These are phyloP conservation scores for Danio albolineatus DNA, from an alignment of 2,797 vertebrate species.

Conservation along the genomic window DNA sequence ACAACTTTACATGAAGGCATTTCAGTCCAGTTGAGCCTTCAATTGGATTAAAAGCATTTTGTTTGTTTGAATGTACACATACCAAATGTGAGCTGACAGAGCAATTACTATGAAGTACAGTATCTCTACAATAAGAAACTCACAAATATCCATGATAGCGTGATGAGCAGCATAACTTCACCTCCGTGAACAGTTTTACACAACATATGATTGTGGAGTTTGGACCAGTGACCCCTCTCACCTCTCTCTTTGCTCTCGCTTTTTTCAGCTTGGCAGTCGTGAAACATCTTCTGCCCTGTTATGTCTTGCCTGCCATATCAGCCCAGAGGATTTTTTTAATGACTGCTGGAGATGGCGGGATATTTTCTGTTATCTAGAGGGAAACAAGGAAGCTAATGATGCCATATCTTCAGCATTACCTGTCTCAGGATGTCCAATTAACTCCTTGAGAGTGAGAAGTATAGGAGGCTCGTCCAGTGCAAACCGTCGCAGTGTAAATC, in stretches of 20 bases:
- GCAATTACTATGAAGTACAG: no score
- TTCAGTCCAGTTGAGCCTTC: no score
- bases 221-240: conserved; percentile 10
- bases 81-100: no score
- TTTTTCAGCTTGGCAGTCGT: background rate
- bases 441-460: conserved; percentile 37
- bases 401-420: conserved; percentile 51
- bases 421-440: conserved; percentile 58
- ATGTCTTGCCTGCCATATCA: conserved; percentile 40
- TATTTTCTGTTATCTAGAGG: conserved; percentile 53
- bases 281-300: background rate
- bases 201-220: background rate
- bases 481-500: conserved; percentile 57
- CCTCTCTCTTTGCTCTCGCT: background rate
- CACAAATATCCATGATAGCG: background rate
- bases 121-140: background rate
- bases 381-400: conserved; percentile 50
- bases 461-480: background rate
- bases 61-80: no score
- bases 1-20: no score
- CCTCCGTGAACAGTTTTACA: conserved; percentile 3
- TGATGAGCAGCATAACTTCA: background rate
- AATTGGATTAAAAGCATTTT: no score
- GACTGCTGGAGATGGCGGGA: conserved; percentile 47
- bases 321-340: conserved; percentile 50